phyloP scores from a whole-genome alignment of 2,888 invertebrate species.

The Cloeon dipterum region DNA sequence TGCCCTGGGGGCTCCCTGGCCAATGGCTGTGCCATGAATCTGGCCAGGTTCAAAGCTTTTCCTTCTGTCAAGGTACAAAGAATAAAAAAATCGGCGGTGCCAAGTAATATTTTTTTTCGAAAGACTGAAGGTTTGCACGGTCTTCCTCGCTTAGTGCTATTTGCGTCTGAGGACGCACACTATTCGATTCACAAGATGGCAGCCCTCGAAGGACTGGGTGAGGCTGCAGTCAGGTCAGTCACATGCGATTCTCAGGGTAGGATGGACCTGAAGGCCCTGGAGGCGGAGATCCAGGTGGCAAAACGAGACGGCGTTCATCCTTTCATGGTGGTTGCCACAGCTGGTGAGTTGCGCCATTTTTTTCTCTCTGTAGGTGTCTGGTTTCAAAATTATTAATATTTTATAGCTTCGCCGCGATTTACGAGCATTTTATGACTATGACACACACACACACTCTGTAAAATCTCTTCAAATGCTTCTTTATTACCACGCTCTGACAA shows the following conservation, averaged over 20 bases:
- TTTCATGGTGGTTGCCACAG: slow-evolving; percentile 23
- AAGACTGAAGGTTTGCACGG: slow-evolving; percentile 18
- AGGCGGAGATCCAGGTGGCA: slow-evolving; percentile 16
- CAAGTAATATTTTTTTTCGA: not conserved
- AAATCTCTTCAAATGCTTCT: too few relatives aligned
- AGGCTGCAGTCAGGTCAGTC: slow-evolving; percentile 27
- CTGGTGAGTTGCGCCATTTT: slow-evolving; percentile 10
- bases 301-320: slow-evolving; percentile 16
- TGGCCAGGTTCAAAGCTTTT: slow-evolving; percentile 23
- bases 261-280: slow-evolving; percentile 17
- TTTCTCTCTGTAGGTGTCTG: too few relatives aligned
- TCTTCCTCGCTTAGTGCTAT: slow-evolving; percentile 21
- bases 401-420: too few relatives aligned
- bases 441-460: too few relatives aligned
- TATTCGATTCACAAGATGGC: slow-evolving; percentile 34
- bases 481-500: not conserved
- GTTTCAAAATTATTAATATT: too few relatives aligned
- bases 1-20: slow-evolving; percentile 31
- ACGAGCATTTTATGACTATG: too few relatives aligned
- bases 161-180: slow-evolving; percentile 32
- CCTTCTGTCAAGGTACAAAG: slow-evolving; percentile 21
- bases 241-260: slow-evolving; percentile 19
- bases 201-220: slow-evolving; percentile 29
- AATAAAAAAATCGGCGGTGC: not conserved
- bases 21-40: slow-evolving; percentile 29